These are phyloP conservation scores for Rattus norvegicus DNA, from an alignment of 2,113 vertebrate genomes.

Conservation along the genomic window GRCr8 NC_086027.1:62338501-62339000, in stretches of 20 bases:
- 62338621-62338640: conserved; percentile 13
- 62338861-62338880: background rate
- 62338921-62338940: background rate
- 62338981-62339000: conserved; percentile 14
- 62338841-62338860: background rate
- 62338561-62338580: background rate
- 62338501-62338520: background rate
- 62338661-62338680: conserved; percentile 1
- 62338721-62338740: background rate
- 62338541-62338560: background rate
- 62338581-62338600: background rate
- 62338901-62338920: background rate
- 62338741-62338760: conserved; percentile 55
- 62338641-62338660: background rate
- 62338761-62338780: conserved; percentile 42
- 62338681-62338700: background rate
- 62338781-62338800: conserved; percentile 31
- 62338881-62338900: background rate
- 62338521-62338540: background rate
- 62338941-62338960: background rate
- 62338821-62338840: background rate
- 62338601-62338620: background rate
- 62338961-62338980: conserved; percentile 20
- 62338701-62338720: conserved; percentile 17
- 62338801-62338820: background rate